These are phyloP conservation scores for Sinosuthora webbiana DNA, from an alignment of 2,113 vertebrate species.

Conservation along the genomic window DNA sequence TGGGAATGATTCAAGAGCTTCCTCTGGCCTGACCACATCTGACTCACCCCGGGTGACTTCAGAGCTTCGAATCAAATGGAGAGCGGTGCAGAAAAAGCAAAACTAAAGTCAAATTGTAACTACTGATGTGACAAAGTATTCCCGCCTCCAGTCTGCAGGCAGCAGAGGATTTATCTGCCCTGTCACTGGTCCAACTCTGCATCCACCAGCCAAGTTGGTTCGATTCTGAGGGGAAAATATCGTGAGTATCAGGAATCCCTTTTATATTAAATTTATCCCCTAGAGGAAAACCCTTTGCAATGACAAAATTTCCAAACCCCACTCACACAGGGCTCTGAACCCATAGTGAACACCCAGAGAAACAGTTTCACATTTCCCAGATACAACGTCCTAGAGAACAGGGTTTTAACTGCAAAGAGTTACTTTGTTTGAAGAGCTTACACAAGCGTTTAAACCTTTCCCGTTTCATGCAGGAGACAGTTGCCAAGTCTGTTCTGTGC, in stretches of 20 bases:
- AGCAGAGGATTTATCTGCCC: not conserved
- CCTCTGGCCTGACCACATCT: not conserved
- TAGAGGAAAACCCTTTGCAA: not conserved
- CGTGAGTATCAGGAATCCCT: not conserved
- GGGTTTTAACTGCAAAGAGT: not conserved
- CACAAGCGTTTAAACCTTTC: not conserved
- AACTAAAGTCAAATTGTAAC: not conserved
- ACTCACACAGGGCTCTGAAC: fast-evolving
- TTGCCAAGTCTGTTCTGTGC: not conserved
- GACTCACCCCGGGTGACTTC: conserved; percentile 15
- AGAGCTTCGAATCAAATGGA: not conserved
- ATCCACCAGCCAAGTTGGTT: not conserved
- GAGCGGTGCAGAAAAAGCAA: not conserved
- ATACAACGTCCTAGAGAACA: not conserved
- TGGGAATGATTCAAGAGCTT: conserved; percentile 20
- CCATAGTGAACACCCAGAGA: not conserved
- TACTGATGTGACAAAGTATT: not conserved
- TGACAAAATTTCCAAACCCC: not conserved
- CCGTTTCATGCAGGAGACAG: not conserved
- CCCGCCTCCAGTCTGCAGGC: not conserved
- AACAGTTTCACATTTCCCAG: not conserved
- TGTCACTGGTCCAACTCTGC: not conserved
- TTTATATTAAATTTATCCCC: not conserved
- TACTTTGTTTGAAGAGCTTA: not conserved
- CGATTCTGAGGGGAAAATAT: not conserved